Base-by-base conservation (phyloP, 1,140 invertebrate genomes). In the Lordiphosa clarofinis region DNA sequence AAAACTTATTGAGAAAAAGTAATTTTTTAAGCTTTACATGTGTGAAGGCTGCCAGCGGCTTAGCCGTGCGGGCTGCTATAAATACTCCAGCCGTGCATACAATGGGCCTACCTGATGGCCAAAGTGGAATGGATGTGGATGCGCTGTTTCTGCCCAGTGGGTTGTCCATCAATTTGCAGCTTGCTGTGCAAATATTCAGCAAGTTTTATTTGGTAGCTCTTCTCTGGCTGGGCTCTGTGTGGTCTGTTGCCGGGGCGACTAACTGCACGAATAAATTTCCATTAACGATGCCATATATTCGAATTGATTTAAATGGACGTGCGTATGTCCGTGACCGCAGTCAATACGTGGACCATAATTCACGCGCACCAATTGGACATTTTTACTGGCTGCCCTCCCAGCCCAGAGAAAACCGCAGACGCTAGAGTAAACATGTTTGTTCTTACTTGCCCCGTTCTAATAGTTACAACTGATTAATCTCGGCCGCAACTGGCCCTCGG, bases 1-100 rank as follows among this genome's bases (percentile, higher is more conserved):
- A 82, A 84, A 82, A 82, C 78, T 84, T 84, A 82, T 82, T 82
- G 78, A 84, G 78, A 82, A 82, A 82, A 82, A 40, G 78, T 82
- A 82, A 82, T 82, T 82, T 82, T 82, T 82, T 73, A 84, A 60
- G 78, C 78, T 76, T 82, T 84, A 78, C 78, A 76, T 68, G 49
- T 47, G 67, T 48, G 33, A 66, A 65, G 48, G 67, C 42, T 49
- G 21, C 38, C 47, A 37, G 40, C 56, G 42, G 38, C 46, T 47
- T 50, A 28, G 44, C 78, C 76, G 56, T 62, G 43, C 65, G 47
- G 38, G 31, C 43, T 46, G 76, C 75, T 72, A 81, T 82, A 72
- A 81, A 81, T 76, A 67, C 65, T 57, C 35, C 36, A 11, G 4
- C 24, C 24, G 24, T 28, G 1, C 59, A 81, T 53, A 81, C 59